Percentiles rank a stretch among this genome's conserved stretches.
phyloP scores from a whole-genome alignment of 2,888 invertebrate species.

The Erynnis tages region DNA sequence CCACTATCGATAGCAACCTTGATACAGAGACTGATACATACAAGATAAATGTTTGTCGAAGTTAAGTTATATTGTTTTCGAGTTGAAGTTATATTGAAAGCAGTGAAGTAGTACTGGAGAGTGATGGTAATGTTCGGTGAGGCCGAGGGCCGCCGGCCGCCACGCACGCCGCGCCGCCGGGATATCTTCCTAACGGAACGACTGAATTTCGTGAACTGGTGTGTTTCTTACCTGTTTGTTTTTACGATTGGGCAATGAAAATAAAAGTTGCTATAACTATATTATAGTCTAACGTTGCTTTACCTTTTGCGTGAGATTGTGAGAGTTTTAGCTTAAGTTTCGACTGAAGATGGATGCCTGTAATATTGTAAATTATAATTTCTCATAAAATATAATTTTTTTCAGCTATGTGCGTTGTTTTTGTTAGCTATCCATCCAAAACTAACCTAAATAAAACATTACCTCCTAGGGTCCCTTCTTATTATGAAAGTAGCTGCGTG shows the following conservation, averaged over 20 bases:
- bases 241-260: slow-evolving; percentile 72
- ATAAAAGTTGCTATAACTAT: slow-evolving; percentile 80
- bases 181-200: slow-evolving; percentile 58
- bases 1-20: slow-evolving; percentile 22
- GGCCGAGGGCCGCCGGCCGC: slow-evolving; percentile 37
- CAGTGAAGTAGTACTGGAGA: background rate
- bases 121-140: slow-evolving; percentile 24
- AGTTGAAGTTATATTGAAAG: background rate
- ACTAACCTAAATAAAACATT: too few relatives aligned
- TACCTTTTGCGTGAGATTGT: slow-evolving; percentile 82
- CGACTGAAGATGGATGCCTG: slow-evolving; percentile 82
- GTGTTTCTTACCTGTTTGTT: slow-evolving; percentile 63
- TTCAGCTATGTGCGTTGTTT: slow-evolving; percentile 78
- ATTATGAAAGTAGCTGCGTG: too few relatives aligned
- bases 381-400: slow-evolving; percentile 83
- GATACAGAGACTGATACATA: slow-evolving; percentile 23
- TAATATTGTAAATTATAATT: slow-evolving; percentile 83
- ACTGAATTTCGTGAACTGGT: slow-evolving; percentile 66
- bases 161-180: slow-evolving; percentile 41
- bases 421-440: too few relatives aligned
- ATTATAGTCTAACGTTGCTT: slow-evolving; percentile 83
- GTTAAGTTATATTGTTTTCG: slow-evolving; percentile 21
- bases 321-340: slow-evolving; percentile 82
- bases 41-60: slow-evolving; percentile 18
- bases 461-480: too few relatives aligned